Evolutionary conservation across 2,797 vertebrate species (phyloP), one percentile per base, ranked within the genome.

Genomic region (Alca torda): DNA sequence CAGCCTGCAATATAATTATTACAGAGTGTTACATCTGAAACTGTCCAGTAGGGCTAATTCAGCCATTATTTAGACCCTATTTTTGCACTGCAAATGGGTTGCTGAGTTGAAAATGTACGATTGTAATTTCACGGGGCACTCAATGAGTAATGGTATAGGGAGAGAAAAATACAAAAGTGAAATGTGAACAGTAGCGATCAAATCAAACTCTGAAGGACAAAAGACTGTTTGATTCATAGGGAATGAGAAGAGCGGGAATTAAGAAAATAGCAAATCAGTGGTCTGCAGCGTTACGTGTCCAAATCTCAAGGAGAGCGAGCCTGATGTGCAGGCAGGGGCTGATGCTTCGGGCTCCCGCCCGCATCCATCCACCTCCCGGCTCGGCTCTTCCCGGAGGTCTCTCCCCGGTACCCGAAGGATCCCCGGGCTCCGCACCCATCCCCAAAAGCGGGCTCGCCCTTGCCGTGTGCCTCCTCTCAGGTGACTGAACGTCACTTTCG

Each of bases 1-100:
- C 99, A 99, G 99, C 98, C 98, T 98, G 98, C 98, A 99, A 99
- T 99, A 99, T 99, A 99, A 99, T 99, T 99, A 99, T 99, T 99
- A 99, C 99, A 98, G 99, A 99, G 99, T 99, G 99, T 99, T 99
- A 99, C 99, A 99, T 99, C 99, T 99, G 99, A 99, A 99, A 99
- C 99, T 99, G 99, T 99, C 99, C 99, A 99, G 99, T 99, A 99
- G 99, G 99, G 98, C 99, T 99, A 99, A 99, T 99, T 99, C 98
- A 98, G 98, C 99, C 99, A 99, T 99, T 99, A 99, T 99, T 99
- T 99, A 99, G 98, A 99, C 99, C 98, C 99, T 98, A 98, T 99
- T 99, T 98, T 97, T 97, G 97, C 97, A 94, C 98, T 98, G 98
- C 98, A 98, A 98, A 98, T 98, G 98, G 98, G 98, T 99, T 98